These are phyloP conservation scores for Troglohyphantes excavatus DNA, from an alignment of 2,888 invertebrate species.

Conservation along the genomic window DNA sequence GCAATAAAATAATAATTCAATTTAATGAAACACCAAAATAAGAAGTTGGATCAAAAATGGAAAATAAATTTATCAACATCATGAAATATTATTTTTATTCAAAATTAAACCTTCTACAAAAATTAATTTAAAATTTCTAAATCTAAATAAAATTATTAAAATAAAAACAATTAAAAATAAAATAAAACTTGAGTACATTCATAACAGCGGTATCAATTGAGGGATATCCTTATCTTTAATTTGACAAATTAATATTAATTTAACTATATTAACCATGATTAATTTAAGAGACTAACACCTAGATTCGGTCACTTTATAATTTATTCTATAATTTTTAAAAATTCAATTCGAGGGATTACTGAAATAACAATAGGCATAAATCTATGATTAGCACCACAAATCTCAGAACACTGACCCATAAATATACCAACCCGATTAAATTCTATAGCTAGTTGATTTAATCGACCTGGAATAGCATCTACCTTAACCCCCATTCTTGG, in stretches of 20 bases:
- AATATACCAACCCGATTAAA: conserved; percentile 87
- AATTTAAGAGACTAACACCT: conserved; percentile 89
- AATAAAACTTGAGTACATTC: conserved; percentile 83
- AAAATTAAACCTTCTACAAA: conserved; percentile 79
- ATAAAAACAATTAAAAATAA: conserved; percentile 83
- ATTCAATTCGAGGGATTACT: background rate
- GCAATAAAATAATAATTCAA: conserved; percentile 86
- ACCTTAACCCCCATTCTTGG: conserved; percentile 83
- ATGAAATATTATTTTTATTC: conserved; percentile 82
- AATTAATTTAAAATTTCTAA: conserved; percentile 1
- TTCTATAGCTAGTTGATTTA: conserved; percentile 85
- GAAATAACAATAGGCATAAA: conserved; percentile 89
- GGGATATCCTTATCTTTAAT: conserved; percentile 87
- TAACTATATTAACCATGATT: conserved; percentile 86
- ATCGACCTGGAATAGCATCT: conserved; percentile 83
- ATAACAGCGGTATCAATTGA: conserved; percentile 87
- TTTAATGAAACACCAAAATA: conserved; percentile 85
- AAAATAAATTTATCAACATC: conserved; percentile 88
- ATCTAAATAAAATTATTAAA: conserved; percentile 85
- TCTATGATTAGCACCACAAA: conserved; percentile 90
- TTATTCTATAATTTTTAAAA: conserved; percentile 22
- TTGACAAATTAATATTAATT: conserved; percentile 87
- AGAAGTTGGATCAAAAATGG: conserved; percentile 87
- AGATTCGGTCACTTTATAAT: conserved; percentile 87
- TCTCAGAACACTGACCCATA: conserved; percentile 91